phyloP scores from a whole-genome alignment of 2,797 vertebrate species.

The Myripristis jacobus region DNA sequence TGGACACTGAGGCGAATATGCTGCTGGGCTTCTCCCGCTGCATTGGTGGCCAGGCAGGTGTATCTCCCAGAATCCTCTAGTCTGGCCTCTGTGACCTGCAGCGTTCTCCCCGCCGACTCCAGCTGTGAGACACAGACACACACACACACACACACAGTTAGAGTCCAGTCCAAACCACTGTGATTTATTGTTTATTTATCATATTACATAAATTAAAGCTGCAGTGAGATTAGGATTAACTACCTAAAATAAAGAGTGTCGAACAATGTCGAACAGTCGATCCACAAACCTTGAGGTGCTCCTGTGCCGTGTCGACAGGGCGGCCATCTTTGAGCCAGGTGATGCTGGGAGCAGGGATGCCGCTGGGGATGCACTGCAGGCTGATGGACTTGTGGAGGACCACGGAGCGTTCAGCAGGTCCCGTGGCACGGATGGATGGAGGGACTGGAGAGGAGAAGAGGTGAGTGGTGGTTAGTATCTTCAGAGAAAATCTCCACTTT shows the following conservation, averaged over 20 bases:
- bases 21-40: slow-evolving; percentile 94
- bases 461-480: not conserved
- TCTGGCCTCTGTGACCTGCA: slow-evolving; percentile 86
- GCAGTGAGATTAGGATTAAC: too few relatives aligned
- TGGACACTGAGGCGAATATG: slow-evolving; percentile 89
- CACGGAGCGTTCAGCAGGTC: slow-evolving; percentile 86
- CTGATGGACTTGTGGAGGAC: slow-evolving; percentile 86
- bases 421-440: slow-evolving; percentile 89
- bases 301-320: slow-evolving; percentile 89
- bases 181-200: too few relatives aligned
- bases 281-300: slow-evolving; percentile 85
- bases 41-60: slow-evolving; percentile 95
- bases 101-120: slow-evolving; percentile 89
- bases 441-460: slow-evolving; percentile 84
- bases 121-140: slow-evolving; percentile 82
- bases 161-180: too few relatives aligned
- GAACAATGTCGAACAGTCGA: not conserved
- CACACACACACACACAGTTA: not conserved
- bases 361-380: slow-evolving; percentile 91
- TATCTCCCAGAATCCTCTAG: slow-evolving; percentile 91
- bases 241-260: too few relatives aligned
- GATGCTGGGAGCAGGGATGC: slow-evolving; percentile 91
- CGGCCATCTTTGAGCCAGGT: slow-evolving; percentile 95
- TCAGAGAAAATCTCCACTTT: not conserved
- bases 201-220: too few relatives aligned